A percentile compares a stretch with the other conserved stretches of the same genome.
These are phyloP conservation scores for Tenthredo scrophulariae DNA, from an alignment of 2,888 invertebrate species.

Conservation along the genomic window DNA sequence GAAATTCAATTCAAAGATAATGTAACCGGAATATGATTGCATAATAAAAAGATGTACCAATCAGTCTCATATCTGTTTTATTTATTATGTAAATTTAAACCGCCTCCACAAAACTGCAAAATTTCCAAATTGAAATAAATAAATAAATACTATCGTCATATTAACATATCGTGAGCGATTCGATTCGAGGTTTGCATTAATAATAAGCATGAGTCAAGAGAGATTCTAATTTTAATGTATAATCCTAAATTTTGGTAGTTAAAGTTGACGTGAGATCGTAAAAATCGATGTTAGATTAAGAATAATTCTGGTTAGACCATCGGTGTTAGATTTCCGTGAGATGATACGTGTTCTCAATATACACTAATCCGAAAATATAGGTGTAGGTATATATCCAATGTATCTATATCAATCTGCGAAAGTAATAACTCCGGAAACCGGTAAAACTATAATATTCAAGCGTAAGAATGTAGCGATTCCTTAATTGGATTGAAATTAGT, in stretches of 20 bases:
- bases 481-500: background rate
- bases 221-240: background rate
- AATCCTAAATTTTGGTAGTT: slow-evolving; percentile 1
- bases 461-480: background rate
- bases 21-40: background rate
- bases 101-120: background rate
- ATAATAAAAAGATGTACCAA: background rate
- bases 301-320: slow-evolving; percentile 39
- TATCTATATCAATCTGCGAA: background rate
- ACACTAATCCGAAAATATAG: background rate
- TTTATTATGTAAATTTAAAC: background rate
- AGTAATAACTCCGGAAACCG: background rate
- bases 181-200: slow-evolving; percentile 15
- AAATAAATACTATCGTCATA: background rate
- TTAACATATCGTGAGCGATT: background rate
- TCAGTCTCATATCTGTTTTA: background rate
- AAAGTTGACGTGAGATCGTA: slow-evolving; percentile 32
- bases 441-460: background rate
- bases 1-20: background rate
- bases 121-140: background rate
- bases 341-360: background rate
- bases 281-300: background rate
- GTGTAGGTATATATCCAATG: too few relatives aligned
- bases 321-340: slow-evolving; percentile 26
- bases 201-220: background rate